These are phyloP conservation scores for Agrotis puta DNA, from an alignment of 2,888 invertebrate species.

Conservation along the genomic window DNA sequence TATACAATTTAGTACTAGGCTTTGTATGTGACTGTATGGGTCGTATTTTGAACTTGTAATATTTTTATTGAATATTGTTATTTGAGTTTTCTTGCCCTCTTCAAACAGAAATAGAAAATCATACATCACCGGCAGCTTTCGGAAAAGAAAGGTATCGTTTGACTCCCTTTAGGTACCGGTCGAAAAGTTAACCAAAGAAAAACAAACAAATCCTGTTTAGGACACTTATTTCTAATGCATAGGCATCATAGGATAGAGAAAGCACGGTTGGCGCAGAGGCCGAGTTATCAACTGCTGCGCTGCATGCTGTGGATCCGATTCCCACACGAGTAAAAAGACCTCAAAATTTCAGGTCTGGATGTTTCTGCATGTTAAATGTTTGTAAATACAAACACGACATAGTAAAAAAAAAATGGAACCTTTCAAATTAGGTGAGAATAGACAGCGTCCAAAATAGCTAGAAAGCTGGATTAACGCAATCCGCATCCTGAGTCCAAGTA, in stretches of 20 bases:
- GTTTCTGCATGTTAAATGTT: no score
- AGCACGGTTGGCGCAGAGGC: no score
- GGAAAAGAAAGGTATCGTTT: no score
- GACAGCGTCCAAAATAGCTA: no score
- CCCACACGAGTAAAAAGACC: no score
- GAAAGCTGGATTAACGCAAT: not conserved
- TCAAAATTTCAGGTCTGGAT: no score
- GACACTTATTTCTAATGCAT: not conserved
- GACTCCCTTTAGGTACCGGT: no score
- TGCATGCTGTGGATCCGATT: no score
- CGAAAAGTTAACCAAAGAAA: not conserved
- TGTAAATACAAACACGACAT: no score
- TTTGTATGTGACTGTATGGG: slow-evolving; percentile 26
- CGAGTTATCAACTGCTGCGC: no score
- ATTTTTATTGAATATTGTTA: not conserved
- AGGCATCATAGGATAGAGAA: not conserved
- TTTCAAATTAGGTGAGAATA: not conserved
- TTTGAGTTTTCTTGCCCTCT: not conserved
- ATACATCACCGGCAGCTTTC: no score
- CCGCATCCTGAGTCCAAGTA: slow-evolving; percentile 17
- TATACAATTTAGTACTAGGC: slow-evolving; percentile 54
- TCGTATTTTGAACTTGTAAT: not conserved
- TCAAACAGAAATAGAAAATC: not conserved
- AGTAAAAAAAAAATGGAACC: no score
- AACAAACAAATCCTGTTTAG: not conserved